Evolutionary conservation across 2,113 vertebrate genomes (phyloP), one percentile per base, ranked within the genome.

Genomic region (Leptobrachium leishanense): DNA sequence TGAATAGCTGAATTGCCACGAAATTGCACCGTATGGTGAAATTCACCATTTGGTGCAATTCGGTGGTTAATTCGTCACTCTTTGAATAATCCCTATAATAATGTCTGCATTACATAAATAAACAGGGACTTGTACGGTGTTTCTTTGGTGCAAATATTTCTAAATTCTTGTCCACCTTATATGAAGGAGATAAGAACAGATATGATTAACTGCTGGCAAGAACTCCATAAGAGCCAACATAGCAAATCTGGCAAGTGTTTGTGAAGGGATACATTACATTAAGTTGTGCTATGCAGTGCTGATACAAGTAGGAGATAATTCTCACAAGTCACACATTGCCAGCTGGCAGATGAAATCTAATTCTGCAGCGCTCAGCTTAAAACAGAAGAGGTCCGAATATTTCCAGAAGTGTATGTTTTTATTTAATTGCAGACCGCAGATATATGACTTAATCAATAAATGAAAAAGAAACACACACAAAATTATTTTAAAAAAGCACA

Each of bases 351-450:
- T 6, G 53, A 54, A 12, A 2, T 13, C 13, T 1, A 15, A 39
- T 43, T 68, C 65, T 76, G 75, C 75, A 59, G 75, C 40, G 43
- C 39, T 68, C 65, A 15, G 75, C 65, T 8, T 69, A 69, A 69
- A 69, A 53, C 15, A 4, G 39, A 75, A 41, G 13, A 7, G n/a
- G 50, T 44, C 59, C 31, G 65, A n/a, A 46, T 13, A 76, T 42
- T 40, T 54, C 66, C 13, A 8, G 12, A 44, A 55, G 12, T 75
- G 62, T 55, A 62, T 57, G 54, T 42, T 75, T 57, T 39, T 12
- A 44, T 39, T 43, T 65, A 66, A 75, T 75, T 75, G 74, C 74
- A 55, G 44, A 67, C 64, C 54, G 74, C 74, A 76, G 74, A 54
- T 68, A 3, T 76, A 76, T 68, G 67, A 39, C 64, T 55, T 76